Conservation (phyloP, 1,140 invertebrate genomes). For the Armadillidium nasatum region DNA sequence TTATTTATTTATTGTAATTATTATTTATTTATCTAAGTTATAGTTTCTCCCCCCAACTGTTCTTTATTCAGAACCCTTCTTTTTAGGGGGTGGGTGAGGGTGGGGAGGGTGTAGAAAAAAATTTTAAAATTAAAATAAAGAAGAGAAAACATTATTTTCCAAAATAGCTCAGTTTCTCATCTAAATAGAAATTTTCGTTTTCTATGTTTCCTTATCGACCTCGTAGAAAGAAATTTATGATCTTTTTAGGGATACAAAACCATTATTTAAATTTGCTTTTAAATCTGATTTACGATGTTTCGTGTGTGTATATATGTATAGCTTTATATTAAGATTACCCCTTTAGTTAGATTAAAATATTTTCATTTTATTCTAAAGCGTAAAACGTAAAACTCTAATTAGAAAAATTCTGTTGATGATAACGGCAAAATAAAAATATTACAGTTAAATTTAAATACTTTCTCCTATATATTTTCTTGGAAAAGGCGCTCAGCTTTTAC, state of each 20-base stretch:
- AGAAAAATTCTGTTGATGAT: not conserved
- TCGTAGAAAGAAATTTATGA: not conserved
- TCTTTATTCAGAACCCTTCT: too few relatives aligned
- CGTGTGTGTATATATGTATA: too few relatives aligned
- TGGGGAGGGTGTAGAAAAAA: conserved; percentile 35
- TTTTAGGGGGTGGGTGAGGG: too few relatives aligned
- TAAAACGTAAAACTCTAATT: not conserved
- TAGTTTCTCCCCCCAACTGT: too few relatives aligned
- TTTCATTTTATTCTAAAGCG: too few relatives aligned
- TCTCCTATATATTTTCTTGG: conserved; percentile 28
- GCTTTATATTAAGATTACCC: too few relatives aligned
- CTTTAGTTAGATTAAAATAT: too few relatives aligned
- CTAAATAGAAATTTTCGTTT: conserved; percentile 1
- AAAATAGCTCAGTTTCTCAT: not conserved
- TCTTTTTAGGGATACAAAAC: conserved; percentile 1
- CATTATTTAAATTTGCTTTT: not conserved
- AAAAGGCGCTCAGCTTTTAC: conserved; percentile 33
- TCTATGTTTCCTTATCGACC: not conserved
- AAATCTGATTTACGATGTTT: too few relatives aligned
- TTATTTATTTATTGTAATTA: too few relatives aligned
- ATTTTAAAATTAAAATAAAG: conserved; percentile 6
- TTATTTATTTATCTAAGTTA: too few relatives aligned
- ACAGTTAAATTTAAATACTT: conserved; percentile 27
- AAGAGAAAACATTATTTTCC: not conserved
- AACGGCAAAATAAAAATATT: conserved; percentile 25